Evolutionary conservation across 1,140 invertebrate genomes (phyloP).

Genomic region (Arion vulgaris): DNA sequence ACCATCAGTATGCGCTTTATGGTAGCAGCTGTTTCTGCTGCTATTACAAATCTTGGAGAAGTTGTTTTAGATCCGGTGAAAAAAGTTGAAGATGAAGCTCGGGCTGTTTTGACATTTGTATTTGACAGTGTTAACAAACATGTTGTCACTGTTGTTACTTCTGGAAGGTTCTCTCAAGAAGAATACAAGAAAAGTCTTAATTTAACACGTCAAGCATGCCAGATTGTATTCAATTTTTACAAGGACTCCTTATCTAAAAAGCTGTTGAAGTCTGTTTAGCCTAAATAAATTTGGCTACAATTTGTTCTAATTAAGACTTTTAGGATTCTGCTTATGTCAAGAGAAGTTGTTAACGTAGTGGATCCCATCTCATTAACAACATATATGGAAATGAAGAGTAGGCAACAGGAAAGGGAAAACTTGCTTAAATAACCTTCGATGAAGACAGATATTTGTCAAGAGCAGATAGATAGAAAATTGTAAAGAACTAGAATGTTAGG

Average conservation of each 20-base stretch:
- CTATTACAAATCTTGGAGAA: slow-evolving; percentile 78
- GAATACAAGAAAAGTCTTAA: slow-evolving; percentile 61
- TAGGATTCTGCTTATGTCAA: too few relatives aligned
- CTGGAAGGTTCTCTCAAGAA: slow-evolving; percentile 58
- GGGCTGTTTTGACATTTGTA: slow-evolving; percentile 62
- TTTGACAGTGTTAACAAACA: slow-evolving; percentile 63
- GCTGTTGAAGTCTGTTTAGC: slow-evolving; percentile 49
- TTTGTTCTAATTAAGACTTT: too few relatives aligned
- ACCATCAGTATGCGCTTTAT: slow-evolving; percentile 85
- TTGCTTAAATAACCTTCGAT: too few relatives aligned
- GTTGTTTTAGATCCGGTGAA: slow-evolving; percentile 79
- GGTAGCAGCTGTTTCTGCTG: slow-evolving; percentile 82
- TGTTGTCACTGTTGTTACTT: slow-evolving; percentile 55
- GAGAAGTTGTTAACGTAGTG: too few relatives aligned
- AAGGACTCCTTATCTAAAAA: slow-evolving; percentile 63
- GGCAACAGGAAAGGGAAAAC: too few relatives aligned
- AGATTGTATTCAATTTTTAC: slow-evolving; percentile 64
- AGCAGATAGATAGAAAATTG: too few relatives aligned
- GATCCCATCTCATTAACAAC: too few relatives aligned
- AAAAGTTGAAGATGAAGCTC: slow-evolving; percentile 16
- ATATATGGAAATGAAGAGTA: too few relatives aligned
- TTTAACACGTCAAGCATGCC: slow-evolving; percentile 52
- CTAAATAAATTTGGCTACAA: background rate
- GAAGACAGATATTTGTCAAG: too few relatives aligned
- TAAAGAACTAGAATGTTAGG: too few relatives aligned